Percentiles rank a stretch among this genome's conserved stretches.
Conservation (phyloP, 2,113 vertebrate genomes). For the Sakesphorus luctuosus region DNA sequence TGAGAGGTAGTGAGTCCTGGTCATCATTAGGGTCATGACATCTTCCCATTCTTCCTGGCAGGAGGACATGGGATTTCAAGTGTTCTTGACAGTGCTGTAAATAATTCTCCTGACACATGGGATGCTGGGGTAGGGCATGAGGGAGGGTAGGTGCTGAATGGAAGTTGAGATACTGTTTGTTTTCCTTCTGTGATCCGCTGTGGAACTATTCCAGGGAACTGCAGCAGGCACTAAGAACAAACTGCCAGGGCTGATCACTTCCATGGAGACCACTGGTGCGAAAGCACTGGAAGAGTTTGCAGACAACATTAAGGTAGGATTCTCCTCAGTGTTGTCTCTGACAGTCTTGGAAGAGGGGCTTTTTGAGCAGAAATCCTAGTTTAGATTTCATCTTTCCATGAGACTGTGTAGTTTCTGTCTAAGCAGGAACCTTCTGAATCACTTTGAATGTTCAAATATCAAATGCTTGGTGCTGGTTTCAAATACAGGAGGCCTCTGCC, state of each 20-base stretch:
- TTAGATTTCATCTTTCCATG: neutral
- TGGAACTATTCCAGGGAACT: conserved; percentile 82
- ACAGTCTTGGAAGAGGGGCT: neutral
- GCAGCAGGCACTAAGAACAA: conserved; percentile 99
- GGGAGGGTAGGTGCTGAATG: neutral
- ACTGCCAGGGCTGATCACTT: conserved; percentile 92
- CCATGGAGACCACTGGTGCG: conserved; percentile 95
- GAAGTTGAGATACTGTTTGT: neutral
- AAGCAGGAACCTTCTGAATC: neutral
- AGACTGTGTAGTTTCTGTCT: neutral
- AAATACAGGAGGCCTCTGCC: neutral
- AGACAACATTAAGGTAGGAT: conserved; percentile 93
- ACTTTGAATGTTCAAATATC: neutral
- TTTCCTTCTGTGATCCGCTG: neutral
- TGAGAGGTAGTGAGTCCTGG: neutral
- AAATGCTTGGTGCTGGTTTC: neutral
- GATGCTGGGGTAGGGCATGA: neutral
- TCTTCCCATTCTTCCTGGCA: neutral
- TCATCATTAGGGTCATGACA: rapidly evolving
- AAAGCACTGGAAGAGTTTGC: conserved; percentile 98
- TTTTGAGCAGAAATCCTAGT: neutral
- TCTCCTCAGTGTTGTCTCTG: neutral
- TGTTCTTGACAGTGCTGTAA: neutral
- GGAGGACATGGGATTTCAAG: neutral
- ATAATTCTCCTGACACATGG: neutral